Evolutionary conservation across 2,888 invertebrate genomes (phyloP).

Genomic region (Lampropteryx suffumata): DNA sequence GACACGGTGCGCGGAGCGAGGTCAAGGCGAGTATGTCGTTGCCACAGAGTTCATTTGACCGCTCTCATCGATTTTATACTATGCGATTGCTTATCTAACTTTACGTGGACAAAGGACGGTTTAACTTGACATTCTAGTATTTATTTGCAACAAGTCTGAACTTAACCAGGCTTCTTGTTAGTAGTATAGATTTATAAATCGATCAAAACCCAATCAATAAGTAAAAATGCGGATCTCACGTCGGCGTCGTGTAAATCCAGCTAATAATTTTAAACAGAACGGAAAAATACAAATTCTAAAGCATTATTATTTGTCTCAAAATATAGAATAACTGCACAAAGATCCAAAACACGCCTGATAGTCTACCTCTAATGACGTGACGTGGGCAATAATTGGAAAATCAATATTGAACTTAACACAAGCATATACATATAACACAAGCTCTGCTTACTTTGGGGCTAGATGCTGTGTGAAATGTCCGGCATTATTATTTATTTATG

Average conservation of each 20-base stretch:
- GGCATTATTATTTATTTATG: no score
- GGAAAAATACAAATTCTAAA: not conserved
- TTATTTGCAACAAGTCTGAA: no score
- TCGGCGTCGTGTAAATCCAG: no score
- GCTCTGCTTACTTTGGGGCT: no score
- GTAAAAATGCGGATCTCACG: no score
- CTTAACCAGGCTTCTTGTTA: no score
- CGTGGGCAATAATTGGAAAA: not conserved
- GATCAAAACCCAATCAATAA: no score
- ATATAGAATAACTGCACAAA: not conserved
- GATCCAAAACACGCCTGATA: not conserved
- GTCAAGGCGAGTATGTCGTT: conserved; percentile 74
- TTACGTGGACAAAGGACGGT: not conserved
- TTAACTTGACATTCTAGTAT: not conserved
- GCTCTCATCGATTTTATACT: conserved; percentile 17
- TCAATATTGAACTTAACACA: not conserved
- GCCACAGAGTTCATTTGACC: conserved; percentile 59
- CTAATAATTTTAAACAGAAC: no score
- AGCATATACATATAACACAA: no score
- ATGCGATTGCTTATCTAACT: not conserved
- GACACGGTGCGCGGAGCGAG: conserved; percentile 52
- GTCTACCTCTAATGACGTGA: not conserved
- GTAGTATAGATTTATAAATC: no score
- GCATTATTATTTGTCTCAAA: no score
- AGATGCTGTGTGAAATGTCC: no score